Evolutionary conservation across 2,888 invertebrate genomes (phyloP).

Genomic region (Pomacea canaliculata): DNA sequence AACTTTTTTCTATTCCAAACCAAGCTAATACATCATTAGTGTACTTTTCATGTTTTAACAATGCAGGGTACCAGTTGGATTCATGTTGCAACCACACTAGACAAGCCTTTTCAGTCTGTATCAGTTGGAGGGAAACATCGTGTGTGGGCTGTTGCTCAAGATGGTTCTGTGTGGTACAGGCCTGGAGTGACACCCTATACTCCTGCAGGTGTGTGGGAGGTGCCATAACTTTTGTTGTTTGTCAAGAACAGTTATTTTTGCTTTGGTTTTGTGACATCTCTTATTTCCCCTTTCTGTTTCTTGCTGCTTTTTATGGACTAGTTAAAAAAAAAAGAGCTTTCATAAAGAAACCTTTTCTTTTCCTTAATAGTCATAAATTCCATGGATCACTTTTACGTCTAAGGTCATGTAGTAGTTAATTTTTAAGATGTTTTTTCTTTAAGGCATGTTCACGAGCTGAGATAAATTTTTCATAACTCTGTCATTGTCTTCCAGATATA

Average conservation of each 20-base stretch:
- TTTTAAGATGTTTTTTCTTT: no score
- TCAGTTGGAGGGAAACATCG: conserved; percentile 70
- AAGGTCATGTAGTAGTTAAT: no score
- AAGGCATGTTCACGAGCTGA: no score
- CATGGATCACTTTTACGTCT: no score
- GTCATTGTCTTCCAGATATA: no score
- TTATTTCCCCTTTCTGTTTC: no score
- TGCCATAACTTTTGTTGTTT: neutral
- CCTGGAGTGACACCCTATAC: conserved; percentile 84
- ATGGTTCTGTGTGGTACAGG: conserved; percentile 87
- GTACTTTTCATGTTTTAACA: conserved; percentile 15
- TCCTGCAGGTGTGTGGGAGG: conserved; percentile 75
- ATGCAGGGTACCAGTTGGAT: conserved; percentile 81
- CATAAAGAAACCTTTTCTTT: no score
- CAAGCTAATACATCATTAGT: no score
- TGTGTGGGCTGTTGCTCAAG: conserved; percentile 86
- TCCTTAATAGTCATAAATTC: no score
- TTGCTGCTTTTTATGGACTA: neutral
- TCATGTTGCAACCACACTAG: conserved; percentile 77
- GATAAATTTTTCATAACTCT: no score
- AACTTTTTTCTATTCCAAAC: no score
- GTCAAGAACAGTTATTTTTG: neutral
- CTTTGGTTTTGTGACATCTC: neutral
- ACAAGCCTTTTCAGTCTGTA: conserved; percentile 79
- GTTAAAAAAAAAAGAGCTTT: neutral